Evolutionary conservation across 2,888 invertebrate genomes (phyloP).

Genomic region (Perdita meconis): DNA sequence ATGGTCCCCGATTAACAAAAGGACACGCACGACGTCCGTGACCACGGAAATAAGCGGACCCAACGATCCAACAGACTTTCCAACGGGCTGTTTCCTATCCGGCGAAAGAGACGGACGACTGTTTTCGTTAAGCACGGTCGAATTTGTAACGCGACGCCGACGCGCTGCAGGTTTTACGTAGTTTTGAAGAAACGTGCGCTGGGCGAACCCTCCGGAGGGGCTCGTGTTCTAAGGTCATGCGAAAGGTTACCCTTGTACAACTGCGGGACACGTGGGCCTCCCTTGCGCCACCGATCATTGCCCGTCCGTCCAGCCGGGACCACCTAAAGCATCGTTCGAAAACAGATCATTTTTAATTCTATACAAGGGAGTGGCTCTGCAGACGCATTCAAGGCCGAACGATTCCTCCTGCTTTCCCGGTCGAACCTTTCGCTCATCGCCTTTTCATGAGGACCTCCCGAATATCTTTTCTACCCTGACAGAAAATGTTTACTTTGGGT

Average conservation of each 20-base stretch:
- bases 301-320: constrained; percentile 34
- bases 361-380: not conserved
- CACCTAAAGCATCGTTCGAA: not conserved
- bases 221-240: constrained; percentile 71
- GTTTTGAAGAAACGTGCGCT: constrained; percentile 38
- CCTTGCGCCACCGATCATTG: constrained; percentile 35
- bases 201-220: constrained; percentile 32
- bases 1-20: not conserved
- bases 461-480: too few relatives aligned
- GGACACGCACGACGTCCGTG: not conserved
- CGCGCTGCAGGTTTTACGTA: constrained; percentile 19
- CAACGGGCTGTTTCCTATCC: not conserved
- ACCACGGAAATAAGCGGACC: not conserved
- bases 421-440: too few relatives aligned
- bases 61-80: not conserved
- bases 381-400: not conserved
- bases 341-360: constrained; percentile 7
- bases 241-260: constrained; percentile 76
- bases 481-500: too few relatives aligned
- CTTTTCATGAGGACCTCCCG: too few relatives aligned
- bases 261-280: constrained; percentile 75
- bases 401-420: too few relatives aligned
- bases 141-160: constrained; percentile 22
- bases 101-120: constrained; percentile 7
- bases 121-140: constrained; percentile 18